Evolutionary conservation across 2,888 invertebrate species (phyloP), one percentile per base, ranked within the genome.

Genomic region (Phasia obesa): DNA sequence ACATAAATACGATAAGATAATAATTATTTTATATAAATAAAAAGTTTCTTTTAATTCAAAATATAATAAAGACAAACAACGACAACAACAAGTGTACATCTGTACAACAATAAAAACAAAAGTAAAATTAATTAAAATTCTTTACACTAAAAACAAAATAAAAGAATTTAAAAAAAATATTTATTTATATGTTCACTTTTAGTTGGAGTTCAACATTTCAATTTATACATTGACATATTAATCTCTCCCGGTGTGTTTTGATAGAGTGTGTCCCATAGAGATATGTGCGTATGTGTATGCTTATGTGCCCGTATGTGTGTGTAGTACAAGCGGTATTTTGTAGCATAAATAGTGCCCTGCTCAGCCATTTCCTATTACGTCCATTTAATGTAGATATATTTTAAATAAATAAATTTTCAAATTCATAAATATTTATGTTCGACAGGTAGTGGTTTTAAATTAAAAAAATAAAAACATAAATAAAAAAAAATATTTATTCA

Each of bases 91-190:
- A 42, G n/a, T 11, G 2, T 11, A n/a, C 35, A 35, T 15, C 0
- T 7, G n/a, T 49, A 21, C 17, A 51, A 49, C 15, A 35, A 35
- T n/a, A 4, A 27, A 23, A 69, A 42, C 11, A 27, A 17, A 67
- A 65, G 55, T 60, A 59, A 71, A 75, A 71, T 82, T 83, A 83
- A 83, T 83, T 79, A 79, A 79, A 83, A 79, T 79, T 83, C 79
- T 67, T 83, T 76, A 57, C 9, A 31, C 62, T 67, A 71, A 79
- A 75, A 83, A 71, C 65, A 75, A 79, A 75, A 23, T 55, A 35
- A n/a, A 7, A 57, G 19, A 25, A 57, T 19, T 5, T 1, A 42
- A 17, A 67, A 4, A 21, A 47, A 19, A 49, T 60, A 71, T 35
- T n/a, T n/a, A n/a, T 73, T 73, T 49, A 44, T 27, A 59, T 49